Evolutionary conservation across 1,140 invertebrate species (phyloP).

Genomic region (Lordiphosa stackelbergi): DNA sequence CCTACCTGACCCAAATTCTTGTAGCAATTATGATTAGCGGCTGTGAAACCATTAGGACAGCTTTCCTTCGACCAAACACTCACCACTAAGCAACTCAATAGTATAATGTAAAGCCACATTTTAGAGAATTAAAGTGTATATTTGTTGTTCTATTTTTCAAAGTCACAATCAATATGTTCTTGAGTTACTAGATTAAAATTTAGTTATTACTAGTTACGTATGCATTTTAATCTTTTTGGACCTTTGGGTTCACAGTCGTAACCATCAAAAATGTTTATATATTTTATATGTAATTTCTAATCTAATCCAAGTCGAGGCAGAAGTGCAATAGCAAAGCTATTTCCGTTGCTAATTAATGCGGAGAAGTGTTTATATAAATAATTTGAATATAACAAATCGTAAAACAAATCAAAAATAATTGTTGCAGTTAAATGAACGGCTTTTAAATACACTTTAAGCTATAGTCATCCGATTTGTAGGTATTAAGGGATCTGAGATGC

Average conservation of each 20-base stretch:
- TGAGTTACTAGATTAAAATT: background rate
- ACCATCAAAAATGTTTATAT: conserved; percentile 2
- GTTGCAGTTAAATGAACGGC: conserved; percentile 12
- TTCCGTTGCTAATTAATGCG: conserved; percentile 38
- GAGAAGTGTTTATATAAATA: conserved; percentile 35
- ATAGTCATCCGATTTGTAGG: too few species aligned
- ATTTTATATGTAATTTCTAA: conserved; percentile 2
- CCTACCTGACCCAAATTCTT: background rate
- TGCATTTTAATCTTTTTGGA: conserved; percentile 7
- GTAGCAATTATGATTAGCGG: background rate
- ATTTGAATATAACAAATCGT: conserved; percentile 9
- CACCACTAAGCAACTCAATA: background rate
- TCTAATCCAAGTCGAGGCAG: conserved; percentile 9
- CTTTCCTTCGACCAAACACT: background rate
- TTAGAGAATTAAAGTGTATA: background rate
- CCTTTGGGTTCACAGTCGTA: conserved; percentile 3
- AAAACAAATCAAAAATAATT: background rate
- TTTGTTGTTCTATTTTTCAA: too few species aligned
- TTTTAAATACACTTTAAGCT: too few species aligned
- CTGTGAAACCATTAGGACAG: background rate
- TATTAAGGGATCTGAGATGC: too few species aligned
- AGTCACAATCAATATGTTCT: too few species aligned
- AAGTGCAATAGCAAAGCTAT: conserved; percentile 19
- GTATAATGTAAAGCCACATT: background rate
- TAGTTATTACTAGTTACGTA: background rate